These are phyloP conservation scores for Pterois miles DNA, from an alignment of 2,797 vertebrate species.

Conservation along the genomic window DNA sequence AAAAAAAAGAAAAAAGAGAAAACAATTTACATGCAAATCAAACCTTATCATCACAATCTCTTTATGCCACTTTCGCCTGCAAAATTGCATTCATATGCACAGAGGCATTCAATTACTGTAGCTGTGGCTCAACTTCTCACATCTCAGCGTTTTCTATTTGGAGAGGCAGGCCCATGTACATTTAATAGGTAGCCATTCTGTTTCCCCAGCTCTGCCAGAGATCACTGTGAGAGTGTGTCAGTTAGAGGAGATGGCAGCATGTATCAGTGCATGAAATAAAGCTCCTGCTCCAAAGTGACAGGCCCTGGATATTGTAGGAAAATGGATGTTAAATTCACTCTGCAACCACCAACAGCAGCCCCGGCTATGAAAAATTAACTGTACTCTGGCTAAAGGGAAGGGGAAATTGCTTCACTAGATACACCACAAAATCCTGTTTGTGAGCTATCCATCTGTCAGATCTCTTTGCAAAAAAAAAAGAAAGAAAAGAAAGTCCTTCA, in stretches of 20 bases:
- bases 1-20: slow-evolving; percentile 71
- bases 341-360: slow-evolving; percentile 72
- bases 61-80: slow-evolving; percentile 72
- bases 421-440: slow-evolving; percentile 81
- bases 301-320: slow-evolving; percentile 80
- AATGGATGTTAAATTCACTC: slow-evolving; percentile 80
- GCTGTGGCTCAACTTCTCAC: slow-evolving; percentile 76
- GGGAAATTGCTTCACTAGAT: slow-evolving; percentile 82
- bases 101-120: slow-evolving; percentile 81
- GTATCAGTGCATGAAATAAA: slow-evolving; percentile 86
- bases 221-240: slow-evolving; percentile 73
- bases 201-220: slow-evolving; percentile 63
- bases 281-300: slow-evolving; percentile 79
- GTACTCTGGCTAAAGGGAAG: slow-evolving; percentile 74
- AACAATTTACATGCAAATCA: slow-evolving; percentile 89
- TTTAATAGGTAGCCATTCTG: slow-evolving; percentile 80
- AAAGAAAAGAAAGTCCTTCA: slow-evolving; percentile 77
- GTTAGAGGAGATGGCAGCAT: slow-evolving; percentile 81
- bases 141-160: slow-evolving; percentile 76
- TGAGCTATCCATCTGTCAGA: slow-evolving; percentile 81
- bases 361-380: slow-evolving; percentile 82
- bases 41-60: slow-evolving; percentile 84
- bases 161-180: slow-evolving; percentile 76
- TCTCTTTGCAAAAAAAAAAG: slow-evolving; percentile 76
- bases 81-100: slow-evolving; percentile 82